phyloP scores from a whole-genome alignment of 2,888 invertebrate genomes.

The Crioceris asparagi region DNA sequence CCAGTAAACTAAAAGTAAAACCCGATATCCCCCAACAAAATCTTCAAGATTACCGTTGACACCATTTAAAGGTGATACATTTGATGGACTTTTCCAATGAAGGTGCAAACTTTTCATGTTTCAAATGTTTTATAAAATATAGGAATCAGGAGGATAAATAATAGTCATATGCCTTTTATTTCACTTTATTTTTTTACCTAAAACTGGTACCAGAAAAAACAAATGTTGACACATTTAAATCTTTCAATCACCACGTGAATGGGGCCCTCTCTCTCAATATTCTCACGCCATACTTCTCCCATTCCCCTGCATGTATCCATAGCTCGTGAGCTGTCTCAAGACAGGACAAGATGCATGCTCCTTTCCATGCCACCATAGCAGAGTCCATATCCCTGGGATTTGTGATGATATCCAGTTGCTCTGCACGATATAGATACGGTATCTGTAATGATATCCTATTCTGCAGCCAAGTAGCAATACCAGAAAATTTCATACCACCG shows the following conservation, averaged over 20 bases:
- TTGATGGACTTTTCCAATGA: too few relatives aligned
- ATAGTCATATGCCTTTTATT: too few relatives aligned
- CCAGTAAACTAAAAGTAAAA: too few relatives aligned
- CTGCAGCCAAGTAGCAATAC: conserved; percentile 74
- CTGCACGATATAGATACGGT: conserved; percentile 65
- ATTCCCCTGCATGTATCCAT: conserved; percentile 80
- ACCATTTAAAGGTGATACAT: too few relatives aligned
- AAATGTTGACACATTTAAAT: too few relatives aligned
- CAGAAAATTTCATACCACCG: conserved; percentile 76
- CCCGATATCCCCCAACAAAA: too few relatives aligned
- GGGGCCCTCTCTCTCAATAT: conserved; percentile 84
- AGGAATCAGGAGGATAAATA: too few relatives aligned
- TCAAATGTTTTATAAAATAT: too few relatives aligned
- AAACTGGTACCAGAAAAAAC: too few relatives aligned
- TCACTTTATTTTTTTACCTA: too few relatives aligned
- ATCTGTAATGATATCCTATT: conserved; percentile 76
- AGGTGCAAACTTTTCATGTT: too few relatives aligned
- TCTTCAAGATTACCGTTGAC: too few relatives aligned
- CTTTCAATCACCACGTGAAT: conserved; percentile 81
- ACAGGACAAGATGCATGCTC: conserved; percentile 86
- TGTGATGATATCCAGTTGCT: conserved; percentile 80
- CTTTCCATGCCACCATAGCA: conserved; percentile 86
- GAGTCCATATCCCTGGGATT: conserved; percentile 89
- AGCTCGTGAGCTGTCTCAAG: conserved; percentile 86
- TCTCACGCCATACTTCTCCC: conserved; percentile 75